Conservation (phyloP, 2,113 vertebrate species). For the Anarhynchus alexandrinus region DNA sequence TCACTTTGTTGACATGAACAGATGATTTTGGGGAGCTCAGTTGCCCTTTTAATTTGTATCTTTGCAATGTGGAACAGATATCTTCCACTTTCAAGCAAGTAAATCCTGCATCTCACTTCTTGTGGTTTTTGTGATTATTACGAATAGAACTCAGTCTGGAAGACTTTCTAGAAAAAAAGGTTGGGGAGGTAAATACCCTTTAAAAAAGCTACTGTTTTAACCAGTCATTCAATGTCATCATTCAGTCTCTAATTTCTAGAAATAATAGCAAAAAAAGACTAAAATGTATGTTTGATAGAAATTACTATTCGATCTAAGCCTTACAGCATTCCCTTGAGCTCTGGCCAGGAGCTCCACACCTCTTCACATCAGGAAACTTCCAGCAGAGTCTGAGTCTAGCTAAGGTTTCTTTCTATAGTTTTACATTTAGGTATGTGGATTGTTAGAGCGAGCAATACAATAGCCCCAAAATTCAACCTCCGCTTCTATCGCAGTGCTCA, state of each 20-base stretch:
- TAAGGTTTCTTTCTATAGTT: background rate
- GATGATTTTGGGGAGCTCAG: slow-evolving; percentile 66
- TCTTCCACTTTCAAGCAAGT: slow-evolving; percentile 42
- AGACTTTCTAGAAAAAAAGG: background rate
- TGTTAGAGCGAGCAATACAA: background rate
- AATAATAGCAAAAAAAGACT: background rate
- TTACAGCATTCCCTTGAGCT: background rate
- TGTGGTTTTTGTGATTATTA: slow-evolving; percentile 8
- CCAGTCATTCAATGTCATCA: background rate
- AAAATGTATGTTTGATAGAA: background rate
- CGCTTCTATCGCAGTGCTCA: background rate
- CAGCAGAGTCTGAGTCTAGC: background rate
- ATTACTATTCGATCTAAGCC: background rate
- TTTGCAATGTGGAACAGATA: slow-evolving; percentile 10
- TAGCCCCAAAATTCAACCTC: background rate
- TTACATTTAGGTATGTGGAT: background rate
- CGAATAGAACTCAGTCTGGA: background rate
- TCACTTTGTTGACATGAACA: slow-evolving; percentile 66
- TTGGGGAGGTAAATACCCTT: background rate
- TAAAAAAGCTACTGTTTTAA: background rate
- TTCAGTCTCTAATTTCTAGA: background rate
- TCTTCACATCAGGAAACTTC: background rate
- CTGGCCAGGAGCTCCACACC: background rate
- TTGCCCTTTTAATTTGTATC: slow-evolving; percentile 63
- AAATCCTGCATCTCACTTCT: slow-evolving; percentile 23